Percentiles rank a stretch among this genome's conserved stretches.
Conservation (phyloP, 2,797 vertebrate species). For the Ispidina picta region DNA sequence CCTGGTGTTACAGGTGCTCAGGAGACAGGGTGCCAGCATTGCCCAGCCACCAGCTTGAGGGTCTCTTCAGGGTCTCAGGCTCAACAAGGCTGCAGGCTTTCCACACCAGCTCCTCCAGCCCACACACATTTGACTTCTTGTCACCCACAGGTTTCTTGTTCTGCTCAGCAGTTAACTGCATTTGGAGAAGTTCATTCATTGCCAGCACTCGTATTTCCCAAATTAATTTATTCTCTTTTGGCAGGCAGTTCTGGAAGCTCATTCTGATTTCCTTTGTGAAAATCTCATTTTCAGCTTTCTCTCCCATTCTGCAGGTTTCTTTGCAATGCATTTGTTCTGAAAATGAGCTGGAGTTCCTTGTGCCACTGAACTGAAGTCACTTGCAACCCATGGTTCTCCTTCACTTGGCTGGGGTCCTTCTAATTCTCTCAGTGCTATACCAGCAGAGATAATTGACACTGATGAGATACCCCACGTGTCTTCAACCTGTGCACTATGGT, state of each 20-base stretch:
- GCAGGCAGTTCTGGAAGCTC: neutral
- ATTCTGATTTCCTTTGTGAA: neutral
- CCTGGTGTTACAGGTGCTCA: neutral
- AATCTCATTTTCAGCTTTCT: neutral
- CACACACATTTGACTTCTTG: neutral
- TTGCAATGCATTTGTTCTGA: neutral
- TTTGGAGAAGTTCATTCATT: neutral
- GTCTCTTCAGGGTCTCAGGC: neutral
- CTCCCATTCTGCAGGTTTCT: neutral
- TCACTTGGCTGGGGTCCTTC: neutral
- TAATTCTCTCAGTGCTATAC: neutral
- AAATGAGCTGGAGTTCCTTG: neutral
- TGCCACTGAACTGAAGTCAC: neutral
- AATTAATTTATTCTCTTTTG: neutral
- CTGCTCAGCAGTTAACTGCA: neutral
- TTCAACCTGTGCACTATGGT: neutral
- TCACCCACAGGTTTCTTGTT: neutral
- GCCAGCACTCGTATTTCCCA: neutral
- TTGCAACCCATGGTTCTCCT: neutral
- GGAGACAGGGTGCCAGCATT: neutral
- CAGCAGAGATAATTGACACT: neutral
- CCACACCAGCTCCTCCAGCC: neutral
- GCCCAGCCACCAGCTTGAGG: neutral
- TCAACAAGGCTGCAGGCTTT: neutral
- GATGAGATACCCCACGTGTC: neutral